phyloP scores from a whole-genome alignment of 2,888 invertebrate species.

The Poecilus cupreus region DNA sequence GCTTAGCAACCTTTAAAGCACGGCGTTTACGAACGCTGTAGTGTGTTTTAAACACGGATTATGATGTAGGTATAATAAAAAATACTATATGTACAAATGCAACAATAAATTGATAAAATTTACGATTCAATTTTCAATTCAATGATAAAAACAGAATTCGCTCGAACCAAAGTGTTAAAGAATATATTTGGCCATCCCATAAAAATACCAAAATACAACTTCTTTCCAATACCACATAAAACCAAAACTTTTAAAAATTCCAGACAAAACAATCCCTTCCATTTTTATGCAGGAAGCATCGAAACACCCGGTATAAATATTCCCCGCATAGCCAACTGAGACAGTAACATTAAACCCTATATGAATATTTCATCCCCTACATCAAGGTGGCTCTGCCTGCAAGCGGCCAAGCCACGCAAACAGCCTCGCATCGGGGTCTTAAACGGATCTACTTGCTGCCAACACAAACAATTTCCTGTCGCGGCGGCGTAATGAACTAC shows the following conservation, averaged over 20 bases:
- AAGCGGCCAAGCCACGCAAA: conserved; percentile 2
- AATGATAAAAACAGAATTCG: not conserved
- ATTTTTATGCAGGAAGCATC: conserved; percentile 10
- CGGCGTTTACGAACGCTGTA: too few relatives aligned
- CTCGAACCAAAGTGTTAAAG: not conserved
- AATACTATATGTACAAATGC: too few relatives aligned
- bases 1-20: too few relatives aligned
- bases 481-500: conserved; percentile 40
- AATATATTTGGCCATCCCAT: not conserved
- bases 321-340: not conserved
- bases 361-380: conserved; percentile 30
- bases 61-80: too few relatives aligned
- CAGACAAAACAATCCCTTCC: conserved; percentile 4
- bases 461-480: conserved; percentile 43
- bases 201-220: not conserved
- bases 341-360: conserved; percentile 21
- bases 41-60: too few relatives aligned
- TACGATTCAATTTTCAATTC: too few relatives aligned
- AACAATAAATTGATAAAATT: too few relatives aligned
- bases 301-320: conserved; percentile 11
- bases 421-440: conserved; percentile 36
- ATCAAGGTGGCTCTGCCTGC: conserved; percentile 22
- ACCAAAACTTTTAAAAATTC: conserved; percentile 14
- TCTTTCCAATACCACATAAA: conserved; percentile 1
- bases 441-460: conserved; percentile 30